Conservation (phyloP, 2,888 invertebrate species). For the Eilema sororculum region DNA sequence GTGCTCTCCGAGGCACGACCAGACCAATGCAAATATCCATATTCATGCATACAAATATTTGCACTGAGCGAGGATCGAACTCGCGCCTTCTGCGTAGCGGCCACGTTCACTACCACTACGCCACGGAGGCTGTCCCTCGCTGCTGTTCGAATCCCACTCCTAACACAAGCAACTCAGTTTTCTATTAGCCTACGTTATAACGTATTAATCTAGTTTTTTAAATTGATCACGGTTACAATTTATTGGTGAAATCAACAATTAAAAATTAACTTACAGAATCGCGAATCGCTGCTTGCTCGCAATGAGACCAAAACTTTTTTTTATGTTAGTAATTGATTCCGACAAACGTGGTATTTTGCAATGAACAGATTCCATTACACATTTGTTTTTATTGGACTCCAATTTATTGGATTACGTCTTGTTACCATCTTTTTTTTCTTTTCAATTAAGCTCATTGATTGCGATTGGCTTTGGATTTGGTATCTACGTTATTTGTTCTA, state of each 20-base stretch:
- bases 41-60: too few relatives aligned
- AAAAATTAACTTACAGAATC: not conserved
- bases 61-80: too few relatives aligned
- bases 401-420: slow-evolving; percentile 16
- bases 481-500: not conserved
- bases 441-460: slow-evolving; percentile 14
- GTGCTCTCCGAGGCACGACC: too few relatives aligned
- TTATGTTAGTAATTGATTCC: slow-evolving; percentile 22
- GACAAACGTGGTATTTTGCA: slow-evolving; percentile 33
- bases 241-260: not conserved
- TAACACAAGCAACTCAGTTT: too few relatives aligned
- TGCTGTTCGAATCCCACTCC: too few relatives aligned
- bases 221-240: too few relatives aligned
- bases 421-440: not conserved
- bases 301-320: not conserved
- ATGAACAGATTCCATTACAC: slow-evolving; percentile 21
- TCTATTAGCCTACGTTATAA: too few relatives aligned
- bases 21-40: too few relatives aligned
- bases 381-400: slow-evolving; percentile 28
- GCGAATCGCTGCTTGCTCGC: not conserved
- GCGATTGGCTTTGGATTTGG: not conserved
- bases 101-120: too few relatives aligned
- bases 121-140: too few relatives aligned
- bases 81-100: too few relatives aligned
- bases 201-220: too few relatives aligned